phyloP scores from a whole-genome alignment of 1,140 invertebrate species.

The Drosophila burlai region DNA sequence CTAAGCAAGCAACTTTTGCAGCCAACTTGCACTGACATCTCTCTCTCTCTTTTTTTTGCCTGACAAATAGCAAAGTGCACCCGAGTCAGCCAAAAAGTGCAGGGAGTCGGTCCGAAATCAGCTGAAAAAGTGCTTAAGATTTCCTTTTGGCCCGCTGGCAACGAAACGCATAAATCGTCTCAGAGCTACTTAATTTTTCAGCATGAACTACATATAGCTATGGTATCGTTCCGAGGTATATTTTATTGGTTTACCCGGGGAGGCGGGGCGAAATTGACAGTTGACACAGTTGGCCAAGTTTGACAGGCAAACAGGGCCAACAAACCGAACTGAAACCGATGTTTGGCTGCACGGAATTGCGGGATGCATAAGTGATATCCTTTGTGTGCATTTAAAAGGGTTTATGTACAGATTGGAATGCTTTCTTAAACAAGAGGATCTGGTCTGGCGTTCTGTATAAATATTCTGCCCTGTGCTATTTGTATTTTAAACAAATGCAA shows the following conservation, averaged over 20 bases:
- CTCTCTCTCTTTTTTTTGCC: conserved; percentile 37
- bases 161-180: conserved; percentile 62
- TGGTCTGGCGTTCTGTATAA: not conserved
- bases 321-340: conserved; percentile 22
- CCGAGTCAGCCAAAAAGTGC: conserved; percentile 36
- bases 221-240: conserved; percentile 3
- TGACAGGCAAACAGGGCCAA: conserved; percentile 34
- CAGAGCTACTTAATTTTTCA: conserved; percentile 71
- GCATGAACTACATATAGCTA: conserved; percentile 33
- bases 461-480: not conserved
- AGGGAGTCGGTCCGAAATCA: conserved; percentile 28
- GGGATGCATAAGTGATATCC: conserved; percentile 43
- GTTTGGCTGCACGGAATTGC: conserved; percentile 14
- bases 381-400: conserved; percentile 16
- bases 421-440: not conserved
- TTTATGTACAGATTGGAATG: conserved; percentile 1
- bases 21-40: conserved; percentile 73
- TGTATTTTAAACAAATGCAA: not conserved
- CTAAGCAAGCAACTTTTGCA: conserved; percentile 76
- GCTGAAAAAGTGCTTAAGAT: conserved; percentile 61
- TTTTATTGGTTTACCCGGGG: conserved; percentile 12
- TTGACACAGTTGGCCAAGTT: conserved; percentile 61
- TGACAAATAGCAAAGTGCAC: conserved; percentile 76
- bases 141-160: conserved; percentile 17
- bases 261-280: conserved; percentile 37